These are phyloP conservation scores for Abrostola tripartita DNA, from an alignment of 2,888 invertebrate species.

Conservation along the genomic window DNA sequence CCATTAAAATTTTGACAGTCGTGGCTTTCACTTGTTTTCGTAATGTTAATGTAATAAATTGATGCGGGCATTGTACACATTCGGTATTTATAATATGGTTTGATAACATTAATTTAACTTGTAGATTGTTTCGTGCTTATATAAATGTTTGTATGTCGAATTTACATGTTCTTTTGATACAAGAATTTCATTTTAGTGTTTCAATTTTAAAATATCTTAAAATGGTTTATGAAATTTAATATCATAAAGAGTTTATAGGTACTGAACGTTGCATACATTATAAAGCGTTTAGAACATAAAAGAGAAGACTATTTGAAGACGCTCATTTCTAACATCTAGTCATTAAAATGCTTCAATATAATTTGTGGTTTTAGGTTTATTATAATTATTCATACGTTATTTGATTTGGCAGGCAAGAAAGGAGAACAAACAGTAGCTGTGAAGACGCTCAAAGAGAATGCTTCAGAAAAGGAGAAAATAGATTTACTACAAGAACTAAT, in stretches of 20 bases:
- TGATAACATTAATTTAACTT: background rate
- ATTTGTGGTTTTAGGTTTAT: background rate
- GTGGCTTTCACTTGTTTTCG: conserved; percentile 30
- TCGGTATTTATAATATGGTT: conserved; percentile 10
- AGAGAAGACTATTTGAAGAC: too few relatives aligned
- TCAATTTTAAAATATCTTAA: too few relatives aligned
- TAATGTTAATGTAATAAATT: conserved; percentile 12
- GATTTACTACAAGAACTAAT: conserved; percentile 96
- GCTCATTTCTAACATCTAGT: too few relatives aligned
- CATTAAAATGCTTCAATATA: background rate
- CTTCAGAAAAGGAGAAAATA: conserved; percentile 94
- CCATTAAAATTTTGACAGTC: conserved; percentile 6
- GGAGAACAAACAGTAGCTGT: conserved; percentile 96
- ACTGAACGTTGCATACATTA: too few relatives aligned
- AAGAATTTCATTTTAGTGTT: too few relatives aligned
- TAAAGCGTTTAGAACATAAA: too few relatives aligned
- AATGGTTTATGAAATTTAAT: too few relatives aligned
- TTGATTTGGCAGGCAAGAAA: conserved; percentile 87
- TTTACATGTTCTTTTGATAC: too few relatives aligned
- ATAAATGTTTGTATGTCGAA: too few relatives aligned
- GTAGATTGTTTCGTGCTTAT: too few relatives aligned
- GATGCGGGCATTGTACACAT: conserved; percentile 37
- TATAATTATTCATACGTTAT: background rate
- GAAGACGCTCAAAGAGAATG: conserved; percentile 97
- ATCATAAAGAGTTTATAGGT: too few relatives aligned